Evolutionary conservation across 2,113 vertebrate genomes (phyloP), one percentile per base, ranked within the genome.

Genomic region (Percina caprodes): DNA sequence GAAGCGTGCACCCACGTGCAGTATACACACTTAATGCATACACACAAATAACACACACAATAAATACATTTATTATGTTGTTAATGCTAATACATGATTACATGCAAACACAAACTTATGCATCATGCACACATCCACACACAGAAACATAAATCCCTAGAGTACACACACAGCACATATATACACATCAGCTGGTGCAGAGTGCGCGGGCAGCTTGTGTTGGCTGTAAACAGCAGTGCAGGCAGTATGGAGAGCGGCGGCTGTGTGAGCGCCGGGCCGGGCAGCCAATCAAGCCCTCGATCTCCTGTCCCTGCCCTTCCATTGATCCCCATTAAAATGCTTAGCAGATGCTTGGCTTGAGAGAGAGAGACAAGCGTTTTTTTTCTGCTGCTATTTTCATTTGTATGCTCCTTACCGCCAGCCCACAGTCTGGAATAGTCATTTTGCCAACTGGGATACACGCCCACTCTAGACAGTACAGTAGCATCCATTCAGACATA

Each of bases 241-340:
- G 83, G 81, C 92, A 88, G 91, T 87, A 90, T 90, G 88, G 86
- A 85, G 88, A 86, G 86, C 80, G 79, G 85, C 69, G 86, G 80
- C 90, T 80, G 80, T 86, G 89, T 65, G 83, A 87, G 89, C 82
- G 42, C 74, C 63, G 75, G 83, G 84, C 85, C 89, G 86, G 91
- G 92, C 85, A 91, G 91, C 91, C 92, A 94, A 93, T 94, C 91
- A 92, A 89, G 91, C 92, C 91, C 91, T 87, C 89, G 86, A 91
- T 91, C 91, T 94, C 91, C 90, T 89, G 88, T 93, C 90, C 85
- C 85, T 93, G 91, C 91, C 91, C 91, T 92, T 89, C 89, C 90
- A 93, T 93, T 94, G 92, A 95, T 93, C 93, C 91, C 90, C 92
- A 94, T 94, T 94, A 93, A 94, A 92, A 94, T 92, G 91, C 92